A percentile compares a stretch with the other conserved stretches of the same genome.
These are phyloP conservation scores for Phaenicophaeus curvirostris DNA, from an alignment of 2,797 vertebrate genomes.

Conservation along the genomic window DNA sequence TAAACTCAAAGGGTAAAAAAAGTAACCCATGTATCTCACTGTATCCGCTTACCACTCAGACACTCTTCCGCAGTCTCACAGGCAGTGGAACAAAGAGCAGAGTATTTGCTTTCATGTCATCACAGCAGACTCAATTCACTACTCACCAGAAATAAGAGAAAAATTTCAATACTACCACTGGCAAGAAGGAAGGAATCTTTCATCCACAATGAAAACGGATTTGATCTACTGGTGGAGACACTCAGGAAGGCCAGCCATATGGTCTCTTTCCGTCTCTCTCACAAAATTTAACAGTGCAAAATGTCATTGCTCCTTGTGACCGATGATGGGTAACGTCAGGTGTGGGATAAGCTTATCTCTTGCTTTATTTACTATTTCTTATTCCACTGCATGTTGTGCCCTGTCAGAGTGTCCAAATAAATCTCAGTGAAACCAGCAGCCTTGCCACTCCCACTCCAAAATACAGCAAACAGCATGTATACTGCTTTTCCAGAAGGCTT, in stretches of 20 bases:
- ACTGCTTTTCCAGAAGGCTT: not conserved
- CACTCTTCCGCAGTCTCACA: not conserved
- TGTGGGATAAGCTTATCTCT: slow-evolving; percentile 47
- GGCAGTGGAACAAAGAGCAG: not conserved
- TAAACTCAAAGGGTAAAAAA: slow-evolving; percentile 52
- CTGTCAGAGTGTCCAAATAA: slow-evolving; percentile 42
- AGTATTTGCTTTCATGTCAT: not conserved
- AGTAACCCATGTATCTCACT: not conserved
- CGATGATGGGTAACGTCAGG: slow-evolving; percentile 48
- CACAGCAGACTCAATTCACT: slow-evolving; percentile 3
- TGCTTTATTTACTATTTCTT: slow-evolving; percentile 58
- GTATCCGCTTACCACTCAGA: slow-evolving; percentile 6
- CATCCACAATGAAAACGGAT: not conserved
- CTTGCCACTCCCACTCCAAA: not conserved
- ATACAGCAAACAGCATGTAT: not conserved
- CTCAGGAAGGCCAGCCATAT: not conserved
- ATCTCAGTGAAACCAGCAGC: not conserved
- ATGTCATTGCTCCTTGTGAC: slow-evolving; percentile 54
- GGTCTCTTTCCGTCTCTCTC: not conserved
- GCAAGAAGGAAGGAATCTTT: not conserved
- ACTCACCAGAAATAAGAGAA: slow-evolving; percentile 26
- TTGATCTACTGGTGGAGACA: not conserved
- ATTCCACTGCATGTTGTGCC: not conserved
- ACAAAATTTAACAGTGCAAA: slow-evolving; percentile 24
- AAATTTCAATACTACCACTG: not conserved